Evolutionary conservation across 2,113 vertebrate species (phyloP).

Genomic region (Pangasianodon hypophthalmus): DNA sequence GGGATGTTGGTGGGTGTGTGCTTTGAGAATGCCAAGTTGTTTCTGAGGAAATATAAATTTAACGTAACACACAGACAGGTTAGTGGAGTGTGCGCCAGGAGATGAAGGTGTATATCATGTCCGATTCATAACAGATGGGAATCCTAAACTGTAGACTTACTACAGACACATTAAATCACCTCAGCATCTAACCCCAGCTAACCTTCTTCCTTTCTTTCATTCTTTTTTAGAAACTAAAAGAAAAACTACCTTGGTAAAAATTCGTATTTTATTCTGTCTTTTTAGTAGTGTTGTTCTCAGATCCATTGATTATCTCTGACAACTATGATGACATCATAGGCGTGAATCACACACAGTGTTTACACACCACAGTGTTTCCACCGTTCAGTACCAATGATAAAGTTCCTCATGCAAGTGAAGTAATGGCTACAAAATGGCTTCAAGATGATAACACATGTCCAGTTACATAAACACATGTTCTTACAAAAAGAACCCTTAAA

Average conservation of each 20-base stretch:
- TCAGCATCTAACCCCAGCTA: conserved; percentile 17
- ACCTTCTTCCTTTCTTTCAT: conserved; percentile 14
- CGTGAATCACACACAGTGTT: not conserved
- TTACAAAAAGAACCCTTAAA: not conserved
- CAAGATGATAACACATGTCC: not conserved
- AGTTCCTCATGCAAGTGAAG: conserved; percentile 2
- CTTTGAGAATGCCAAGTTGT: conserved; percentile 6
- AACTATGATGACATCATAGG: conserved; percentile 11
- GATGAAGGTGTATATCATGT: conserved; percentile 26
- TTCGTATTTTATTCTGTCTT: not conserved
- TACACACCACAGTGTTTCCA: not conserved
- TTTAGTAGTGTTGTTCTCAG: not conserved
- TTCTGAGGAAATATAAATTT: conserved; percentile 43
- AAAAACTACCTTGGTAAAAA: not conserved
- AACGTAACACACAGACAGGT: conserved; percentile 22
- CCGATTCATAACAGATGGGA: not conserved
- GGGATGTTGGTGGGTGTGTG: not conserved
- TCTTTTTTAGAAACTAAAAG: not conserved
- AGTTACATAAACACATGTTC: conserved; percentile 10
- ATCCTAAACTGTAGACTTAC: conserved; percentile 19
- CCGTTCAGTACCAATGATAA: not conserved
- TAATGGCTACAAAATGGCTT: not conserved
- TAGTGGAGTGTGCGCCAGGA: conserved; percentile 4
- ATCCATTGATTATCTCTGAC: conserved; percentile 6
- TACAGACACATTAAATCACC: conserved; percentile 30